Evolutionary conservation across 2,888 invertebrate species (phyloP), one percentile per base, ranked within the genome.

Genomic region (Drosophila ezoana): DNA sequence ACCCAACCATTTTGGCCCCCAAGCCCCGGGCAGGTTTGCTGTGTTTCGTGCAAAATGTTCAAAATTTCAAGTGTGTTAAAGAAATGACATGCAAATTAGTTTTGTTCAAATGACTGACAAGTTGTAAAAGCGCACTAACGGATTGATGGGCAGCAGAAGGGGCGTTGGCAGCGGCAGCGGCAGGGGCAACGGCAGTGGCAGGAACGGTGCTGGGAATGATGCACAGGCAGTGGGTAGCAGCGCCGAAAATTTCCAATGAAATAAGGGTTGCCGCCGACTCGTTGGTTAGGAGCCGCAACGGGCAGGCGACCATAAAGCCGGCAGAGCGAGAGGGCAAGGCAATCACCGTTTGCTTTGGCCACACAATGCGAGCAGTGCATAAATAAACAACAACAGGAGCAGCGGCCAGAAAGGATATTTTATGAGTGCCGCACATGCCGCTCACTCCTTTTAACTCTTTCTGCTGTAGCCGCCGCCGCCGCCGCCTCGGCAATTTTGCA

Each of bases 71-170:
- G 90, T 79, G 90, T 90, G 85, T 85, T 87, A 74, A 89, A 89
- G 86, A 89, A 87, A 89, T 87, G 86, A 87, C 86, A 87, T 87
- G 90, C 86, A 87, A 87, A 87, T 87, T 87, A 90, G 88, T 87
- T 87, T 87, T 90, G 86, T 87, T 87, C 73, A 77, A 89, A 89
- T 87, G 86, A 90, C 89, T 87, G 86, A 87, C 86, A 87, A 85
- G 89, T 85, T 87, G 86, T 72, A 75, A 79, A 89, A 71, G 76
- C 57, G 69, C 75, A 58, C 56, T 62, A 56, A 47, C 23, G 35
- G 32, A 40, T 14, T 14, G 18, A 14, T 20, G 23, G 32, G 8
- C 10, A 3, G 11, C 28, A 37, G 1, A 11, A 10, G n/a, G 40
- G 23, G 23, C 23, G 23, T 23, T 23, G 43, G 1, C 13, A 33